A percentile compares a stretch with the other conserved stretches of the same genome.
Conservation (phyloP, 1,140 invertebrate genomes). For the Maniola jurtina region DNA sequence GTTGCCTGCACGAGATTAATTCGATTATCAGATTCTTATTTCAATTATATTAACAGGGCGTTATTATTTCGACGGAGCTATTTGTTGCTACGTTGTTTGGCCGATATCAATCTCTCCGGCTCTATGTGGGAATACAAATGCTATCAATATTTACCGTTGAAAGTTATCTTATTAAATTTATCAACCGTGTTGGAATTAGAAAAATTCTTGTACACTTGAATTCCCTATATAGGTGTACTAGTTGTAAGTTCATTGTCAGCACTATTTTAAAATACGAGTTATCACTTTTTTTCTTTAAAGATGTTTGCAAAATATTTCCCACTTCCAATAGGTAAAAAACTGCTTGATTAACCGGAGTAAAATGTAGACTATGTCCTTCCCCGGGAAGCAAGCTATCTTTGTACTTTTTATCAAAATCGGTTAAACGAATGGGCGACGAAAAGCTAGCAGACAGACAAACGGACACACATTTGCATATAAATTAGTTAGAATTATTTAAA, state of each 20-base stretch:
- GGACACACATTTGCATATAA: no score
- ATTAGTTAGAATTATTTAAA: no score
- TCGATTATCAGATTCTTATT: constrained; percentile 72
- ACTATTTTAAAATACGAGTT: no score
- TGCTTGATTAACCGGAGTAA: no score
- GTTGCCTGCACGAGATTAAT: constrained; percentile 65
- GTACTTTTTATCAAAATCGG: no score
- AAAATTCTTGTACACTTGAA: not conserved
- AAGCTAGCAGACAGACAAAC: no score
- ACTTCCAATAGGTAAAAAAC: no score
- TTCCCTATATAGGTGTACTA: not conserved
- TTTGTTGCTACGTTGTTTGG: constrained; percentile 42
- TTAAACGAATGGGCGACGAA: no score
- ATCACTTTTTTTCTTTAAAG: no score
- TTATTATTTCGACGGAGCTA: constrained; percentile 54
- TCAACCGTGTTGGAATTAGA: constrained; percentile 7
- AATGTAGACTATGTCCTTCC: no score
- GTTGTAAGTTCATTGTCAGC: not conserved
- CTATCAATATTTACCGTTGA: constrained; percentile 18
- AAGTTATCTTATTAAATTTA: constrained; percentile 14
- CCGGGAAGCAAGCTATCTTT: no score
- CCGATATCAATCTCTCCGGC: constrained; percentile 21
- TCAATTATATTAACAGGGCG: constrained; percentile 65
- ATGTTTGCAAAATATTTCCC: no score
- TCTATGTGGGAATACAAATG: constrained; percentile 13